Conservation (phyloP, 2,888 invertebrate species). For the Galerucella pusilla region DNA sequence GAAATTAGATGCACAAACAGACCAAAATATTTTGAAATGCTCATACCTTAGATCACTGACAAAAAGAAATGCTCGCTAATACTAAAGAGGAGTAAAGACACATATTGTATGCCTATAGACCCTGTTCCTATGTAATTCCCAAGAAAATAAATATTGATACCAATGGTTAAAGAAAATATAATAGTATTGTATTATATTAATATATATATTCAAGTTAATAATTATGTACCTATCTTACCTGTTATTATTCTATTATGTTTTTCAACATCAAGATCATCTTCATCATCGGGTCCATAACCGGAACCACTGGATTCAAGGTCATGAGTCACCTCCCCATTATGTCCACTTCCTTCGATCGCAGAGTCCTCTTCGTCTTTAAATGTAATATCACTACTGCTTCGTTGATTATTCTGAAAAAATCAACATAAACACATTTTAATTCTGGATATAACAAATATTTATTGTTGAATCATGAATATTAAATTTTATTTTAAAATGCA, state of each 20-base stretch:
- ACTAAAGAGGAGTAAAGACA: too few relatives aligned
- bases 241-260: conserved; percentile 32
- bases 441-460: background rate
- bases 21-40: background rate
- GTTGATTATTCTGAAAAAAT: conserved; percentile 51
- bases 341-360: conserved; percentile 79
- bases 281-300: conserved; percentile 88
- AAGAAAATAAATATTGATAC: too few relatives aligned
- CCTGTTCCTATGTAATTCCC: too few relatives aligned
- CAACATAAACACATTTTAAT: background rate
- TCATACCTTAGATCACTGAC: too few relatives aligned
- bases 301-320: conserved; percentile 88
- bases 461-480: too few relatives aligned
- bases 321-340: conserved; percentile 75
- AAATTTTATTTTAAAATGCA: too few relatives aligned
- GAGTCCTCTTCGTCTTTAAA: conserved; percentile 65
- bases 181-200: too few relatives aligned
- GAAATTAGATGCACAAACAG: too few relatives aligned
- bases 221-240: conserved; percentile 23
- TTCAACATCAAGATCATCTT: conserved; percentile 61
- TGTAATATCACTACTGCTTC: conserved; percentile 49
- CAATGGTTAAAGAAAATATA: too few relatives aligned
- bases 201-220: too few relatives aligned
- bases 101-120: too few relatives aligned
- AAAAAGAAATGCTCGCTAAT: too few relatives aligned